Base-by-base conservation (phyloP, 1,140 invertebrate genomes). In the Panagrolaimus sp. region DNA sequence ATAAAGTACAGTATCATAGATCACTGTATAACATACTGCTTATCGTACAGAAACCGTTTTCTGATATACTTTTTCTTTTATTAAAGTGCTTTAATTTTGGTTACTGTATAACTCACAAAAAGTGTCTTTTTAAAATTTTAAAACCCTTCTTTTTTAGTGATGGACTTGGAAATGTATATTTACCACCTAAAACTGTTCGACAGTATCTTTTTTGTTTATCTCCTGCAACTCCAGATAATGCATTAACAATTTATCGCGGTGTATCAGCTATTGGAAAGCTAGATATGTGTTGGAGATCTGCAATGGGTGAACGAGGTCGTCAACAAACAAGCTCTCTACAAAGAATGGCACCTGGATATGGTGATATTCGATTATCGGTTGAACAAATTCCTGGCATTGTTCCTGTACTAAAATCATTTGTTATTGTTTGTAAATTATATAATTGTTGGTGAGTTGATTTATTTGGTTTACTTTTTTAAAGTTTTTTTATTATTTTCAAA, bases 271-370 rank as follows among this genome's bases (percentile, higher is more conserved):
- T 71, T 31, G 73, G 63, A 14, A 74, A 74, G 38, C 48, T 74
- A 23, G 94, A 98, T 85, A 97, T 98, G 82, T 90, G 94, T 5
- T 98, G 96, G 96, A 88, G 92, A 80, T 93, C 92, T 47, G 92
- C 92, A 85, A 88, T 96, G 71, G 95, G 94, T 9, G 94, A 97
- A 85, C 89, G 91, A 80, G 95, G 94, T 42, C 87, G 93, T 72
- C 86, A 98, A 64, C 94, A 97, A 86, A 97, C 94, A 14, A 94
- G 92, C 85, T 92, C 93, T 80, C 83, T 98, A 14, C 51, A 57
- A 27, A 20, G 51, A 20, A 27, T 57, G 8, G 27, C 90, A 16
- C 91, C 91, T 67, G 90, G 92, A 73, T 92, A 90, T 86, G 91
- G 90, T 46, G 93, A 95, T 84, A 87, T 96, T 11, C 86, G 90